A percentile compares a stretch with the other conserved stretches of the same genome.
These are phyloP conservation scores for Semnopithecus entellus DNA, from an alignment of 2,113 vertebrate species.

Conservation along the genomic window DNA sequence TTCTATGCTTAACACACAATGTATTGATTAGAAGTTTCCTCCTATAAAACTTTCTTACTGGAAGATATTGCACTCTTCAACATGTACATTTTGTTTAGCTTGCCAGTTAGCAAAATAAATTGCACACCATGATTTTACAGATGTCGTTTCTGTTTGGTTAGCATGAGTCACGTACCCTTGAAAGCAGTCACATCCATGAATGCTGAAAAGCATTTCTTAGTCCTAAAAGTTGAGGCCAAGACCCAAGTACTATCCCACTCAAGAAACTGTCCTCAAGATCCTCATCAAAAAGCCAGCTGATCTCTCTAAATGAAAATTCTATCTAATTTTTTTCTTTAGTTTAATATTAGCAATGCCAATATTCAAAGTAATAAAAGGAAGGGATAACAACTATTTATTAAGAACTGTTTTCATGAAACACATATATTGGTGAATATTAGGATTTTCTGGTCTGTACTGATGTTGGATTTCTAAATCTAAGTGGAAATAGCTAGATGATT, in stretches of 20 bases:
- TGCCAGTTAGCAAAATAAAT: background rate
- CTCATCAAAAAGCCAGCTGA: background rate
- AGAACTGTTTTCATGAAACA: background rate
- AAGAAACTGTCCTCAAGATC: background rate
- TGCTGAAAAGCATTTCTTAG: background rate
- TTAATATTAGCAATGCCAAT: background rate
- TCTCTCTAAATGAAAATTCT: background rate
- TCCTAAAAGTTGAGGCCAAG: background rate
- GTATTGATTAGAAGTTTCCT: background rate
- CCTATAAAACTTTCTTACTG: background rate
- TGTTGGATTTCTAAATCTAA: slow-evolving; percentile 9
- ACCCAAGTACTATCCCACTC: background rate
- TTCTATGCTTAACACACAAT: background rate
- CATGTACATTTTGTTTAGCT: background rate
- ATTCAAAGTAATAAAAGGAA: background rate
- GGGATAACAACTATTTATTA: background rate
- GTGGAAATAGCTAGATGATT: background rate
- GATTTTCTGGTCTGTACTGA: background rate
- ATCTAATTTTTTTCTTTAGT: background rate
- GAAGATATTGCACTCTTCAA: background rate
- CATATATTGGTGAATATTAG: background rate
- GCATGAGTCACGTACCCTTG: background rate
- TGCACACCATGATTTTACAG: background rate
- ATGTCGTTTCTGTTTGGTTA: background rate
- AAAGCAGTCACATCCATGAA: background rate